A percentile compares a stretch with the other conserved stretches of the same genome.
These are phyloP conservation scores for Heliconius sara DNA, from an alignment of 2,888 invertebrate species.

Conservation along the genomic window DNA sequence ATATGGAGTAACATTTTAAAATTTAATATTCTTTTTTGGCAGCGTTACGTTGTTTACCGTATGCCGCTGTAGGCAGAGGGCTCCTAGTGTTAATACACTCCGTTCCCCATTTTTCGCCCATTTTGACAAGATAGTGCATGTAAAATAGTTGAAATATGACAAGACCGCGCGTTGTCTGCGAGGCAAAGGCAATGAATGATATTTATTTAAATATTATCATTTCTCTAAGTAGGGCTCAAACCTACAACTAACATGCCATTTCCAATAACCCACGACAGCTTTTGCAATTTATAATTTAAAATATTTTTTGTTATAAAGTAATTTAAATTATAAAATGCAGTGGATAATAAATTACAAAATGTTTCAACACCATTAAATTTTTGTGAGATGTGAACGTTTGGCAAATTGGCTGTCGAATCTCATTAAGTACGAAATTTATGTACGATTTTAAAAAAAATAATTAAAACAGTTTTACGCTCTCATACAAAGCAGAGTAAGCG, in stretches of 20 bases:
- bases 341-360: conserved; percentile 1
- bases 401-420: neutral
- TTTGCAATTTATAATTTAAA: too few relatives aligned
- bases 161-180: too few relatives aligned
- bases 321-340: neutral
- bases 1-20: neutral
- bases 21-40: neutral
- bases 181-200: too few relatives aligned
- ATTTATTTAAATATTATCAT: too few relatives aligned
- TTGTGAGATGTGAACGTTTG: neutral
- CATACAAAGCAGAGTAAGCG: neutral
- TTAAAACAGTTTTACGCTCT: neutral
- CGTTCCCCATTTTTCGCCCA: neutral
- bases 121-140: too few relatives aligned
- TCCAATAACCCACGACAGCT: too few relatives aligned
- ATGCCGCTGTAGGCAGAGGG: neutral
- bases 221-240: too few relatives aligned
- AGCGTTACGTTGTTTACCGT: neutral
- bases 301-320: neutral
- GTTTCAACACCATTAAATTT: neutral
- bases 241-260: too few relatives aligned
- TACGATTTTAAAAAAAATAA: neutral
- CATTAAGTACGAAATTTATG: conserved; percentile 11
- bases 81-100: too few relatives aligned
- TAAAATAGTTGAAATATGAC: too few relatives aligned